Evolutionary conservation across 2,797 vertebrate genomes (phyloP), one percentile per base, ranked within the genome.

Genomic region (Oryzias dopingdopingensis): DNA sequence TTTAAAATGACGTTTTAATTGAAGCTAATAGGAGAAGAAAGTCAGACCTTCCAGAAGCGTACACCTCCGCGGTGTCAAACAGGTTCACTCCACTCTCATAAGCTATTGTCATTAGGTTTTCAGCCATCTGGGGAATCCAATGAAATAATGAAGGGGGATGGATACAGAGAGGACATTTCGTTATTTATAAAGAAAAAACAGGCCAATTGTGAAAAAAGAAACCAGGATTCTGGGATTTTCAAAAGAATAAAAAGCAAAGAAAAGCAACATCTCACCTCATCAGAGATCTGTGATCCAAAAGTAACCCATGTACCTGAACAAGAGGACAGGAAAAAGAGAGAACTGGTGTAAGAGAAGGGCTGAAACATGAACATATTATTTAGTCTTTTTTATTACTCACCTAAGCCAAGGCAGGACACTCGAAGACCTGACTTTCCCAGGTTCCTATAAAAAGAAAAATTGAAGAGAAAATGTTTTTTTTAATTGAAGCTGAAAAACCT

Each of bases 231-330:
- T 0, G 6, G 12, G 16, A 52, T 20, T 52, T 42, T 26, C 18
- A 65, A 12, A 49, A 20, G 50, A 51, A 60, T 24, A 56, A 46
- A 48, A 70, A 59, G 43, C 20, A 66, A 37, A 13, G 7, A 32
- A 61, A 22, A 60, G 52, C 62, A 24, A 69, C 52, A 22, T 42
- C 90, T 92, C 84, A 96, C 95, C 93, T 96, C 94, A 61, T 96
- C 94, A 3, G 94, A 93, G 87, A 96, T 95, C 87, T 96, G 95
- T 47, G 94, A 95, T 67, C 95, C 95, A 72, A 97, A 96, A 0
- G 95, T 97, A 85, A 95, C 94, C 95, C 95, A 96, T 47, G 95
- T 96, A 56, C 95, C 95, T 97, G 62, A 49, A 47, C 0, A 18
- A 65, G 58, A 59, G 65, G 5, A 72, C 16, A 40, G 26, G 2